phyloP scores from a whole-genome alignment of 2,888 invertebrate species.

The Eupeodes luniger region DNA sequence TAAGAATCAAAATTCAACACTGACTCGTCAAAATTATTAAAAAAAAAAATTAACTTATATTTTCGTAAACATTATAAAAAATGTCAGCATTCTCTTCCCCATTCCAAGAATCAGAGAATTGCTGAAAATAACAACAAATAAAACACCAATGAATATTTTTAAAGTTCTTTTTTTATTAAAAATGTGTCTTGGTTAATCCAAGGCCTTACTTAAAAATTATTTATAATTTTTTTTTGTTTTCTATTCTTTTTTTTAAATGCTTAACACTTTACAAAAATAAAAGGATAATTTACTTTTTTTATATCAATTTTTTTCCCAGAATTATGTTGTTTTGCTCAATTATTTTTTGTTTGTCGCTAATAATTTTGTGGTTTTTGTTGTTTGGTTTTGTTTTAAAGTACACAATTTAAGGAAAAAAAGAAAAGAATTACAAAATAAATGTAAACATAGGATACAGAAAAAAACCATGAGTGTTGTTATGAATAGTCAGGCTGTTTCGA shows the following conservation, averaged over 20 bases:
- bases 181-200: conserved; percentile 75
- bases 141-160: conserved; percentile 37
- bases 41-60: no score
- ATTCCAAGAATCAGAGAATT: no score
- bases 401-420: background rate
- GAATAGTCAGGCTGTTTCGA: no score
- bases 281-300: conserved; percentile 70
- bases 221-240: conserved; percentile 67
- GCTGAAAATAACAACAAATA: conserved; percentile 11
- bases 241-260: conserved; percentile 67
- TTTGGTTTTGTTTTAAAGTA: conserved; percentile 37
- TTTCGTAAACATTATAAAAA: no score
- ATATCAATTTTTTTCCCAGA: conserved; percentile 73
- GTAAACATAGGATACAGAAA: conserved; percentile 13
- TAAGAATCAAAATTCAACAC: no score
- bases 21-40: no score
- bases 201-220: conserved; percentile 74
- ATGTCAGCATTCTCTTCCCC: no score
- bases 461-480: background rate
- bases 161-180: conserved; percentile 70
- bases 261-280: conserved; percentile 77
- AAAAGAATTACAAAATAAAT: conserved; percentile 35
- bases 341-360: conserved; percentile 4
- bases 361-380: conserved; percentile 35
- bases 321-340: conserved; percentile 65